Evolutionary conservation across 2,797 vertebrate species (phyloP), one percentile per base, ranked within the genome.

Genomic region (Synaphobranchus kaupii): DNA sequence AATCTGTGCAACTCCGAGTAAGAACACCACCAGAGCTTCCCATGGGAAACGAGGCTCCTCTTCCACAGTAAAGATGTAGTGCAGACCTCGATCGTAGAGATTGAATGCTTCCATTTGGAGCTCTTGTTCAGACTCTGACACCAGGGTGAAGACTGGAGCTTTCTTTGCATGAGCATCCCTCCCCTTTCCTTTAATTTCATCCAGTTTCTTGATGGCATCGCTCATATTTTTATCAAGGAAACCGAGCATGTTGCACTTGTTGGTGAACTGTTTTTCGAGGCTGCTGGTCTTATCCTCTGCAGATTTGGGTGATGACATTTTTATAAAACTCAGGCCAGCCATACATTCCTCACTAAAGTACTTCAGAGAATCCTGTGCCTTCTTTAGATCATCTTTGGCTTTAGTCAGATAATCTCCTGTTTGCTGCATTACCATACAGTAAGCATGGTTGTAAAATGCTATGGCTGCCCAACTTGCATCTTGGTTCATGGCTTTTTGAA

Each of bases 391-490:
- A n/a, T 87, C 39, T 47, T 12, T 88, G 17, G 88, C 90, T 39
- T 73, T 76, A 31, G 22, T 50, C 25, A 90, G 39, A 83, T 87
- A 90, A 52, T 58, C 86, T 31, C 10, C 20, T 13, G 85, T 47
- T 15, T 44, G 1, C 50, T 85, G 22, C 10, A 8, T 52, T 76
- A 90, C 83, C 50, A 84, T 89, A 31, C 84, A 88, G 83, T 88
- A 89, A 15, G 90, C 87, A 71, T 85, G 85, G 12, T 34, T 89
- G 31, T 89, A 90, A 88, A 92, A 92, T 1, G 91, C 92, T 31
- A 93, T 88, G 54, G 91, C 87, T 86, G 93, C 91, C 92, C 93
- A 90, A 25, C 58, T 47, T 34, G 22, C 9, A 84, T 90, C 88
- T 76, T 44, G 28, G 0, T 22, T 9, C 54, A 86, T 88, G 22